phyloP scores from a whole-genome alignment of 2,888 invertebrate genomes.

The Orchestes rusci region DNA sequence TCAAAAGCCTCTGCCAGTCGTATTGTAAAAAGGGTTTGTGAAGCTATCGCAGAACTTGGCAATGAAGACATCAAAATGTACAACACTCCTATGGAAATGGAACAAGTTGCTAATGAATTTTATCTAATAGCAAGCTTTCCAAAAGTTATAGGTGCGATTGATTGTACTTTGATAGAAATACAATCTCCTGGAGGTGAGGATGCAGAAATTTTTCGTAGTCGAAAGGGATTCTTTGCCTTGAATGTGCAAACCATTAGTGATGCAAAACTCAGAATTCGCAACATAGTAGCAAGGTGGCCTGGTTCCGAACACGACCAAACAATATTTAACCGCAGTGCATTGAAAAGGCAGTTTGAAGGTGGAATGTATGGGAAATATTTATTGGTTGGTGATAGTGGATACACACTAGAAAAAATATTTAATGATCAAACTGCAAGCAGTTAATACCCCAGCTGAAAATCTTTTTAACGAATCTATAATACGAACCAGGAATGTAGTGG shows the following conservation, averaged over 20 bases:
- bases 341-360: too few species aligned
- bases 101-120: conserved; percentile 16
- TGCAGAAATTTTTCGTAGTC: conserved; percentile 12
- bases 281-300: too few species aligned
- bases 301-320: too few species aligned
- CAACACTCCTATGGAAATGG: conserved; percentile 13
- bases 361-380: not conserved
- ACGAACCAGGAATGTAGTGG: conserved; percentile 28
- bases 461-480: conserved; percentile 8
- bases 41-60: conserved; percentile 16
- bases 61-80: conserved; percentile 18
- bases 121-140: conserved; percentile 27
- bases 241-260: conserved; percentile 11
- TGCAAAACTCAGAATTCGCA: conserved; percentile 3
- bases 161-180: conserved; percentile 6
- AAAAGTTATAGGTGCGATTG: conserved; percentile 6
- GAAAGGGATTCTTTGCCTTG: conserved; percentile 12
- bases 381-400: conserved; percentile 8
- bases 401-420: conserved; percentile 4
- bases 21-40: conserved; percentile 8
- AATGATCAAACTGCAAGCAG: conserved; percentile 1
- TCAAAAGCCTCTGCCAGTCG: conserved; percentile 9
- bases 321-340: too few species aligned
- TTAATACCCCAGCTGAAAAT: conserved; percentile 1
- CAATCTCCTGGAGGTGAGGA: conserved; percentile 3